Percentiles rank a stretch among this genome's conserved stretches.
Evolutionary conservation across 2,797 vertebrate genomes (phyloP).

Genomic region (Sparus aurata): DNA sequence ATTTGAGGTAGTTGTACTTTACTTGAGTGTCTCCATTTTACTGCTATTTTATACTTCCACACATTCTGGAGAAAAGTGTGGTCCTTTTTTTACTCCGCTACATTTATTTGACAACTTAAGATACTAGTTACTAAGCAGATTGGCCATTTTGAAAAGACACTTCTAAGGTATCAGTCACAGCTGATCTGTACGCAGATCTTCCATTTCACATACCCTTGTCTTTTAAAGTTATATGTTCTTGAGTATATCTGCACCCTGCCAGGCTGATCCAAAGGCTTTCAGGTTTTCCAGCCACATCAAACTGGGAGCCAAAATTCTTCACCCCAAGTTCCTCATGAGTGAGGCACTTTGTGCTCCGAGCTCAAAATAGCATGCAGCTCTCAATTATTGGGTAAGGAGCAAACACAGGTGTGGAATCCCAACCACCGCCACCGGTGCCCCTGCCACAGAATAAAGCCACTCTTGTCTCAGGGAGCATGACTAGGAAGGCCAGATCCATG

Average conservation of each 20-base stretch:
- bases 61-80: too few species aligned
- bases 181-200: slow-evolving; percentile 28
- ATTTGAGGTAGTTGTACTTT: too few species aligned
- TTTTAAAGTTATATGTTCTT: slow-evolving; percentile 45
- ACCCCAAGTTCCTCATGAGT: slow-evolving; percentile 79
- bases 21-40: too few species aligned
- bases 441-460: slow-evolving; percentile 80
- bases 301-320: slow-evolving; percentile 70
- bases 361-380: slow-evolving; percentile 82
- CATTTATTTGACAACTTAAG: too few species aligned
- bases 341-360: slow-evolving; percentile 82
- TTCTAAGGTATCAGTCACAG: slow-evolving; percentile 25
- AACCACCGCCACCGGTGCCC: slow-evolving; percentile 62
- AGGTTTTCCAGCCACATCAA: slow-evolving; percentile 80
- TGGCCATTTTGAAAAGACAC: too few species aligned
- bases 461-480: slow-evolving; percentile 79
- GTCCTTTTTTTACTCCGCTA: too few species aligned
- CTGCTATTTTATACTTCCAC: too few species aligned
- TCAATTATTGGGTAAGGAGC: slow-evolving; percentile 86
- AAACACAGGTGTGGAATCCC: slow-evolving; percentile 88
- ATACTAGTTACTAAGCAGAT: too few species aligned
- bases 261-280: slow-evolving; percentile 57
- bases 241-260: slow-evolving; percentile 54
- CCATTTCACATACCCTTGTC: slow-evolving; percentile 35
- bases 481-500: slow-evolving; percentile 76